Evolutionary conservation across 1,140 invertebrate genomes (phyloP), one percentile per base, ranked within the genome.

Genomic region (Triops cancriformis): DNA sequence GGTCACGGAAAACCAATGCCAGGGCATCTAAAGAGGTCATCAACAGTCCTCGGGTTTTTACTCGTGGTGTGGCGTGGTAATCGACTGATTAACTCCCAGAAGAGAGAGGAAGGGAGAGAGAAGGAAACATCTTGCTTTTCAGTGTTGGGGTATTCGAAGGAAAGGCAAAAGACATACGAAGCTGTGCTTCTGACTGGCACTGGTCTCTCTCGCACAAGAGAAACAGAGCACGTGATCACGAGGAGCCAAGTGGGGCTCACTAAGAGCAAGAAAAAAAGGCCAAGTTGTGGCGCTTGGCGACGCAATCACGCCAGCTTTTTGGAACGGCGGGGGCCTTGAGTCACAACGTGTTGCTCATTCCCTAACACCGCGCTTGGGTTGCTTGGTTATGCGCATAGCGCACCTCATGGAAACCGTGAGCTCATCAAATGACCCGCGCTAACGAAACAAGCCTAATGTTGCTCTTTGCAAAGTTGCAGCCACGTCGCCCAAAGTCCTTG

Each of bases 281-380:
- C n/a, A n/a, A n/a, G n/a, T n/a, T n/a, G n/a, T n/a, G n/a, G n/a
- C n/a, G 31, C 7, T 37, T 37, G 31, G 31, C 31, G 31, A 2
- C 31, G 31, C 31, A 37, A 37, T 37, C 31, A 37, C 31, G 31
- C 2, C 31, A 37, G 31, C 31, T n/a, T n/a, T n/a, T n/a, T 4
- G 31, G 2, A 7, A 37, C 31, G 7, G 31, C 31, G 31, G 31
- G 5, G 23, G 51, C 51, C 51, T 64, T 64, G 51, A 64, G 18
- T 64, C 51, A 64, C 18, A 64, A 64, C 51, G 51, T 64, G 51
- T 64, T 64, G 51, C 51, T 64, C 51, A 64, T 64, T 64, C 23
- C 51, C 14, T 64, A 64, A 14, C 31, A 37, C 31, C 31, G 23
- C 51, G 18, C 5, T 64, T 64, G 14, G 6, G 51, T 64, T 23